Evolutionary conservation across 2,888 invertebrate species (phyloP), one percentile per base, ranked within the genome.

Genomic region (Stenichneumon culpator): DNA sequence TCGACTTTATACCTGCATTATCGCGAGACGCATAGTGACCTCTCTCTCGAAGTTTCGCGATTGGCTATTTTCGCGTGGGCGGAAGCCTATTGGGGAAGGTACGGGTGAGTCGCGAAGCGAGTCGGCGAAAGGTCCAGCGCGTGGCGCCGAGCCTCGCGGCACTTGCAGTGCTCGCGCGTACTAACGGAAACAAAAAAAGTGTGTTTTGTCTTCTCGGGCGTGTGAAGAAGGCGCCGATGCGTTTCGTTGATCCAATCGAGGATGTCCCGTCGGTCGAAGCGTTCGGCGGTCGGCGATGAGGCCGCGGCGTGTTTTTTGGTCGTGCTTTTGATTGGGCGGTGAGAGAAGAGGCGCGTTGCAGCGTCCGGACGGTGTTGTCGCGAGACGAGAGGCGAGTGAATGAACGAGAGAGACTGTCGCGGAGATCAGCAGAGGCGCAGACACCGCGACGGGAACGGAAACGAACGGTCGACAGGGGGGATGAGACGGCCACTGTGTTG

Each of bases 401-500:
- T 88, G 88, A 89, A 89, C 88, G 88, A 90, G 88, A 86, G 84
- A 77, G 77, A 79, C 80, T 54, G 69, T 72, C 57, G 32, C 32
- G 65, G 36, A 52, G 63, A 75, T 28, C 63, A 74, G 50, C 57
- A 69, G 54, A 28, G 70, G 22, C 70, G 70, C 22, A 36, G 11
- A 75, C 65, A 36, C 14, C 14, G 16, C 47, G 50, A 69, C 67
- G 16, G 67, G 28, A 65, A 79, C 54, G 57, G 54, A 19, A 65
- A 79, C 39, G 72, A 50, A 68, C 39, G 50, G 84, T 79, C 75
- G 75, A 19, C 63, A 32, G 63, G 84, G 87, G 87, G 83, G 86
- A 90, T 90, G 88, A 88, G 83, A 88, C 87, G 86, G 79, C 80
- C 86, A 80, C 82, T 81, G 86, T 79, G 79, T 79, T 86, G 85